Percentiles rank a stretch among this genome's conserved stretches.
Evolutionary conservation across 2,888 invertebrate genomes (phyloP).

Genomic region (Barypeithes pellucidus): DNA sequence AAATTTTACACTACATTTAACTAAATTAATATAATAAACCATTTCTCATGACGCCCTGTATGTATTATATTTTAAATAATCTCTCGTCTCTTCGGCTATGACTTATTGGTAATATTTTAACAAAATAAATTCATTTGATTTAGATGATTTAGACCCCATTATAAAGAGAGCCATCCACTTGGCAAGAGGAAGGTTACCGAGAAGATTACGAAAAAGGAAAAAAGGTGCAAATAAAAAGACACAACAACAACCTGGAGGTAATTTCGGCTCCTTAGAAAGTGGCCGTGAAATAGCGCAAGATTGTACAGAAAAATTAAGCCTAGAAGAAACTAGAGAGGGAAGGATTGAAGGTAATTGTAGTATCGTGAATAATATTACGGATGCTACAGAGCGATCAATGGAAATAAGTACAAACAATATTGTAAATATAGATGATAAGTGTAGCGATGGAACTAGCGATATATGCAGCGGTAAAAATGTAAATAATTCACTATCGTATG

Average conservation of each 20-base stretch:
- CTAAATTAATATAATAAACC: no score
- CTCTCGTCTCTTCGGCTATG: no score
- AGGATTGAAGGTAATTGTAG: conserved; percentile 2
- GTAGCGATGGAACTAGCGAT: neutral
- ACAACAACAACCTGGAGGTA: no score
- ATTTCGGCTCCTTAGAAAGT: neutral
- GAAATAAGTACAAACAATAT: conserved; percentile 13
- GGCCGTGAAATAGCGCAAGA: neutral
- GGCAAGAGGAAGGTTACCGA: conserved; percentile 27
- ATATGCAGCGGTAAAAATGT: neutral
- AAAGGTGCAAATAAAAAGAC: conserved; percentile 3
- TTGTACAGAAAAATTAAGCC: neutral
- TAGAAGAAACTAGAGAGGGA: no score
- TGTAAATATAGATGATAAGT: conserved; percentile 13
- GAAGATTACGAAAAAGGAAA: neutral
- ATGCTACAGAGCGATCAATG: neutral
- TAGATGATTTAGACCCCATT: conserved; percentile 35
- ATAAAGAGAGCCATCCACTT: conserved; percentile 23
- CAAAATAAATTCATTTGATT: no score
- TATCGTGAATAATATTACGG: neutral
- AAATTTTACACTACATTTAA: no score
- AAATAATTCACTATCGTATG: neutral
- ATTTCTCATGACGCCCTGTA: no score
- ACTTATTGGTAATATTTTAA: no score
- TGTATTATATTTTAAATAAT: no score